Base-by-base conservation (phyloP, 2,888 invertebrate species). In the Cephonodes hylas region DNA sequence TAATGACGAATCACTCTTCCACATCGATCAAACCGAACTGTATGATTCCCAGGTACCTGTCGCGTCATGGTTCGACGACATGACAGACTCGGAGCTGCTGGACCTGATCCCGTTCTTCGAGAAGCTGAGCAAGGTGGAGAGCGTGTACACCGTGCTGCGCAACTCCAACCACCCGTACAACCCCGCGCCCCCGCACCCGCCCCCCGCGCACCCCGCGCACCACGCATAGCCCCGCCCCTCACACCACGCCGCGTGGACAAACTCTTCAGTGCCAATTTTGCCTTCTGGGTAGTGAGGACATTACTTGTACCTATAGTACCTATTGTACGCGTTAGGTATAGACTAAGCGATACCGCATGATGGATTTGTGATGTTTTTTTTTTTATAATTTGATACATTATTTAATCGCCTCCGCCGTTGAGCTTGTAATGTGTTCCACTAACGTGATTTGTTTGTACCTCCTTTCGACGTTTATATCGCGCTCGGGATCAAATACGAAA, bases 1-100 rank as follows among this genome's bases (percentile, higher is more conserved):
- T n/a, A n/a, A n/a, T n/a, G n/a, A n/a, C n/a, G n/a, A n/a, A n/a
- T n/a, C n/a, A n/a, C n/a, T n/a, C n/a, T n/a, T n/a, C n/a, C n/a
- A n/a, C n/a, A n/a, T n/a, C n/a, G n/a, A n/a, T n/a, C n/a, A n/a
- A n/a, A n/a, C n/a, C n/a, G n/a, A n/a, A 3, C 13, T 60, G 42
- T 62, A 57, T 53, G 68, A n/a, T 64, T 86, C 86, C 1, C 87
- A 97, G 97, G 98, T 99, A 88, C 99, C 99, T 84, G 99, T 99
- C 73, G 97, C 98, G 85, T 99, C 99, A 72, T 99, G 99, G 99
- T 99, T 99, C 93, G 99, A 99, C 93, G 99, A 99, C 93, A 97
- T 97, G 95, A 96, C 96, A 81, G 99, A 99, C 93, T 96, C 97
- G 66, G 99, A 99, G 93, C 95, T 99, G 72, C 94, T 98, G 83